Evolutionary conservation across 2,797 vertebrate genomes (phyloP).

Genomic region (Sebastes vulpes): DNA sequence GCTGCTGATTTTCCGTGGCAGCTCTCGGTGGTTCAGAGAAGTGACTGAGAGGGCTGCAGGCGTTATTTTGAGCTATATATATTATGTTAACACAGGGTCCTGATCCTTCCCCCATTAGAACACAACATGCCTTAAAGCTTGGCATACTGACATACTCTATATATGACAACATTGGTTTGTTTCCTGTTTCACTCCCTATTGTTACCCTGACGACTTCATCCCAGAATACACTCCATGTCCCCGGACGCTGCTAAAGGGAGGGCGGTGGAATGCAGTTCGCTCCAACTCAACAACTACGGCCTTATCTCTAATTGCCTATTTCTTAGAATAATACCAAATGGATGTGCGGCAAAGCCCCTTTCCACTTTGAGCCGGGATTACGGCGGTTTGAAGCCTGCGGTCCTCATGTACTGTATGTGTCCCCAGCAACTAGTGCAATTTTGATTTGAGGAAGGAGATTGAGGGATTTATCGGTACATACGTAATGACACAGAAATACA

Average conservation of each 20-base stretch:
- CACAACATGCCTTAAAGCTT: constrained; percentile 18
- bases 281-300: constrained; percentile 42
- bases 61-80: constrained; percentile 58
- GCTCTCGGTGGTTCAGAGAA: constrained; percentile 35
- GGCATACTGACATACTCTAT: constrained; percentile 21
- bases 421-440: constrained; percentile 68
- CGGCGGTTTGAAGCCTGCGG: constrained; percentile 53
- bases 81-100: constrained; percentile 45
- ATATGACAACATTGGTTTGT: constrained; percentile 32
- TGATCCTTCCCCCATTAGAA: constrained; percentile 21
- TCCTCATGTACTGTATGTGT: constrained; percentile 43
- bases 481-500: constrained; percentile 67
- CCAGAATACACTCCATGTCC: constrained; percentile 42
- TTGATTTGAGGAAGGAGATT: constrained; percentile 76
- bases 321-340: constrained; percentile 82
- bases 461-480: constrained; percentile 72
- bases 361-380: constrained; percentile 75
- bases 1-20: constrained; percentile 39
- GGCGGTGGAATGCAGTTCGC: constrained; percentile 39
- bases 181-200: constrained; percentile 40
- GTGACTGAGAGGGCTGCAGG: constrained; percentile 8
- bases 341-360: constrained; percentile 70
- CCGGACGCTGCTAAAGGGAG: constrained; percentile 10
- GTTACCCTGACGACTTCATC: constrained; percentile 47
- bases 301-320: constrained; percentile 85